phyloP scores from a whole-genome alignment of 2,797 vertebrate species.

The Epinephelus malabaricus region DNA sequence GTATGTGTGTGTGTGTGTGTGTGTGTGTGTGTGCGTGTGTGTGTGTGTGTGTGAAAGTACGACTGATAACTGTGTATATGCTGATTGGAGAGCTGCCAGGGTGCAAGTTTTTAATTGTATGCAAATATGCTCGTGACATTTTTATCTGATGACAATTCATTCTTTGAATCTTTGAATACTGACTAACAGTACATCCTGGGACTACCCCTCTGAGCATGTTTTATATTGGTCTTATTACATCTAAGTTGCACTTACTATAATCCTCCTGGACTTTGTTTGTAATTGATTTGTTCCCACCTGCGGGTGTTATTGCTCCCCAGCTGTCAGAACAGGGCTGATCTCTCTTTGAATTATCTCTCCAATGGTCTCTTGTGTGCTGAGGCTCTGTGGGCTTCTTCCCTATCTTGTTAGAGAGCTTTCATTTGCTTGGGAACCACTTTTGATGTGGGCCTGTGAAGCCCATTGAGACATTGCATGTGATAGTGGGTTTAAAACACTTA shows the following conservation, averaged over 20 bases:
- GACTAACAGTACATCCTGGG: not conserved
- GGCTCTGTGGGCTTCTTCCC: not conserved
- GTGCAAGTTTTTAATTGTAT: too few relatives aligned
- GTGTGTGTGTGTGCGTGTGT: too few relatives aligned
- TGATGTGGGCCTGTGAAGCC: slow-evolving; percentile 3
- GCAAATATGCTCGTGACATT: not conserved
- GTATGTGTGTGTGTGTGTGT: too few relatives aligned
- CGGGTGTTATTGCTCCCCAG: not conserved
- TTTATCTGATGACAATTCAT: not conserved
- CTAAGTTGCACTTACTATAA: not conserved
- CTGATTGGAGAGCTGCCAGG: too few relatives aligned
- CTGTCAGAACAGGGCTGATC: slow-evolving; percentile 8
- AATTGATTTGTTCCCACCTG: not conserved
- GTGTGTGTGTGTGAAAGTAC: too few relatives aligned
- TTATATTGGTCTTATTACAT: not conserved
- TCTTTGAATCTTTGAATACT: not conserved
- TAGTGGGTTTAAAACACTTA: not conserved
- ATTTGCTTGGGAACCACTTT: slow-evolving; percentile 24
- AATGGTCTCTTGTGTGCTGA: not conserved
- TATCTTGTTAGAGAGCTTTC: not conserved
- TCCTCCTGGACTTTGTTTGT: not conserved
- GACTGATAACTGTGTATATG: too few relatives aligned
- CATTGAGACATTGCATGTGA: not conserved
- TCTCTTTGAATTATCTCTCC: not conserved
- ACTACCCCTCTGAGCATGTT: not conserved